phyloP scores from a whole-genome alignment of 2,888 invertebrate species.

The Biston betularia region DNA sequence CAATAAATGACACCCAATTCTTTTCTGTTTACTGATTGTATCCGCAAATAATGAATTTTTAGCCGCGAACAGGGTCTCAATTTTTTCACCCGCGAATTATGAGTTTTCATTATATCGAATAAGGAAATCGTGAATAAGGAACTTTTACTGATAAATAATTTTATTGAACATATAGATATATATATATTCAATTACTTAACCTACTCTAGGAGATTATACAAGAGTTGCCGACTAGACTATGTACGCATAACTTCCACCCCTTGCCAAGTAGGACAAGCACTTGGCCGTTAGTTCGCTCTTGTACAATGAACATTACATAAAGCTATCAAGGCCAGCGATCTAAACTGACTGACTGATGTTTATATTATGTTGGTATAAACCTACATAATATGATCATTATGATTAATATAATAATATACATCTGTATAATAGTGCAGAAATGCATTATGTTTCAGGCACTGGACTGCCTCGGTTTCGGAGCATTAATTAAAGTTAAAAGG shows the following conservation, averaged over 20 bases:
- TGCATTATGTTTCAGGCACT: conserved; percentile 9
- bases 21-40: too few species aligned
- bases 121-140: too few species aligned
- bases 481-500: conserved; percentile 23
- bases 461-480: conserved; percentile 25
- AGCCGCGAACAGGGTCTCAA: too few species aligned
- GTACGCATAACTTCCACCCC: conserved; percentile 32
- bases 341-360: conserved; percentile 22
- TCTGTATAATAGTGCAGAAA: conserved; percentile 15
- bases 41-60: too few species aligned
- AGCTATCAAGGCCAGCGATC: conserved; percentile 24
- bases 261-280: conserved; percentile 43
- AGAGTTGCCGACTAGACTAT: conserved; percentile 16
- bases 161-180: conserved; percentile 15
- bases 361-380: too few species aligned
- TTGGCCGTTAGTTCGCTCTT: conserved; percentile 29
- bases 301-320: conserved; percentile 35
- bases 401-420: too few species aligned
- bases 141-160: too few species aligned
- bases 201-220: neutral
- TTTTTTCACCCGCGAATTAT: too few species aligned
- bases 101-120: too few species aligned
- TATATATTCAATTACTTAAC: neutral
- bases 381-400: too few species aligned
- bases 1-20: too few species aligned